Conservation (phyloP, 1,140 invertebrate species). For the Orchesella cincta region DNA sequence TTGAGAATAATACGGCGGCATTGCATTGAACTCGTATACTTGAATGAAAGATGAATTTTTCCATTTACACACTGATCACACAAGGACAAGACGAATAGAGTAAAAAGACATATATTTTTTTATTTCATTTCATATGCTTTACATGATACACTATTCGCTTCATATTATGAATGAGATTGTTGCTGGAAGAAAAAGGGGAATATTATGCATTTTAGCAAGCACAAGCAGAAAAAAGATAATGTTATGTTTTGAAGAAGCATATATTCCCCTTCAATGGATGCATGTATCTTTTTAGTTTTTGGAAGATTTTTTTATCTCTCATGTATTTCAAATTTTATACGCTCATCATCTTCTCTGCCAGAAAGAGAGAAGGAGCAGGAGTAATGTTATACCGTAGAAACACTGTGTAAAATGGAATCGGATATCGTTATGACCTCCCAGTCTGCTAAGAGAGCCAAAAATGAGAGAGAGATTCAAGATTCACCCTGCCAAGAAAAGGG, state of each 20-base stretch:
- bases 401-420: conserved; percentile 27
- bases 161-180: conserved; percentile 1
- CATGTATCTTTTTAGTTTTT: not conserved
- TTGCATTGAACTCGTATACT: too few species aligned
- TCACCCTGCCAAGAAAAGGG: conserved; percentile 28
- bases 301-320: not conserved
- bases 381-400: conserved; percentile 18
- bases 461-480: not conserved
- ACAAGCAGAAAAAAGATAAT: conserved; percentile 11
- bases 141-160: not conserved
- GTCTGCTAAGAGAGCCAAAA: conserved; percentile 10
- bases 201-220: too few species aligned
- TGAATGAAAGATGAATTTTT: too few species aligned
- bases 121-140: not conserved
- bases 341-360: conserved; percentile 17
- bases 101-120: not conserved
- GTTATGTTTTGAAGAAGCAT: not conserved
- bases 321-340: conserved; percentile 15
- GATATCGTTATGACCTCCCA: conserved; percentile 27
- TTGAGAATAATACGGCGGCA: too few species aligned
- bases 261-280: not conserved
- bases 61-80: not conserved
- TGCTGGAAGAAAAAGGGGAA: conserved; percentile 13
- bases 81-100: not conserved
- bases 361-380: not conserved